A percentile compares a stretch with the other conserved stretches of the same genome.
Conservation (phyloP, 2,888 invertebrate species). For the Kryphioiulus occultus region DNA sequence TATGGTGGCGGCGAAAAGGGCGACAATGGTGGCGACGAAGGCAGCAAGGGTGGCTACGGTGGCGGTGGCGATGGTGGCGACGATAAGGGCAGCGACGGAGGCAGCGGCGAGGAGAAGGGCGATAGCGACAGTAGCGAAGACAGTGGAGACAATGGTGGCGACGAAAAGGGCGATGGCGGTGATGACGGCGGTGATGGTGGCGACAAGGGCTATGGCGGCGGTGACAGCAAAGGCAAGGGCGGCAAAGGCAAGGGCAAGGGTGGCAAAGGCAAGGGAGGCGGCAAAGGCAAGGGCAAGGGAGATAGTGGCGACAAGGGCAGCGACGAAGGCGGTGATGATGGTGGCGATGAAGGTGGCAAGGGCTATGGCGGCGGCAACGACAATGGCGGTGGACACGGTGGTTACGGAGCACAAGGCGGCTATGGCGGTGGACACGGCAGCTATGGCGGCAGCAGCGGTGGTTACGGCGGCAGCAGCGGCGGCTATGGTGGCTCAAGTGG, state of each 20-base stretch:
- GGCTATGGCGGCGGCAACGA: conserved; percentile 6
- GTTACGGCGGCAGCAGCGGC: background rate
- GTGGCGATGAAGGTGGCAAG: conserved; percentile 35
- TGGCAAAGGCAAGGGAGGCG: conserved; percentile 20
- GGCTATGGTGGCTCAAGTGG: background rate
- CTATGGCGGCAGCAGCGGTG: too few species aligned
- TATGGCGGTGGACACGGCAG: background rate
- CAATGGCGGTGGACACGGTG: background rate
- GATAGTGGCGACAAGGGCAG: background rate
- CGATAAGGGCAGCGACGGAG: background rate
- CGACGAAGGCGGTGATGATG: background rate
- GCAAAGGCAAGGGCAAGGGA: conserved; percentile 37
- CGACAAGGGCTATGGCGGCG: background rate
- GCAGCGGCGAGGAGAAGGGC: background rate
- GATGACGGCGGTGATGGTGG: background rate
- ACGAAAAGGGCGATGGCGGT: background rate
- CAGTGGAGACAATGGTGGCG: background rate
- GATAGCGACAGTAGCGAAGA: background rate
- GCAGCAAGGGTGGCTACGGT: background rate
- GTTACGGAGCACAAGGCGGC: background rate
- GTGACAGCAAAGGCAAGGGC: background rate
- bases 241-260: conserved; percentile 37
- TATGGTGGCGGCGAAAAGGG: background rate
- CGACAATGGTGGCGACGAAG: background rate
- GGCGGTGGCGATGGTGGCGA: background rate